These are phyloP conservation scores for Amblyjoppa fuscipennis DNA, from an alignment of 2,888 invertebrate genomes.

Conservation along the genomic window DNA sequence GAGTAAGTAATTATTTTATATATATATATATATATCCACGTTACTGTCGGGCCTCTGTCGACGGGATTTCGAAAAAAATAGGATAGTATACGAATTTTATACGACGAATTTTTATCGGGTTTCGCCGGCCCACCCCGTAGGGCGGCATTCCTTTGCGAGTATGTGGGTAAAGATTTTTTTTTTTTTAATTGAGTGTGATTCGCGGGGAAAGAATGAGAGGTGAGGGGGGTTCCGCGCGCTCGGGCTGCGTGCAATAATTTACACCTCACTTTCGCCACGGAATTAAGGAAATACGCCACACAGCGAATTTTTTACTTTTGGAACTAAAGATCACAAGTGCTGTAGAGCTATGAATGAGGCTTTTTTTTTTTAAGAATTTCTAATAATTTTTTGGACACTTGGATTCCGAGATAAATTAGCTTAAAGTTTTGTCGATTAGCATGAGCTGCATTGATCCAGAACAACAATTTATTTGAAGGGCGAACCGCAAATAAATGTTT, in stretches of 20 bases:
- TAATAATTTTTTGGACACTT: too few relatives aligned
- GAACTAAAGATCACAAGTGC: too few relatives aligned
- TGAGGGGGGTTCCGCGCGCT: conserved; percentile 46
- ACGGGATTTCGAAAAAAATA: conserved; percentile 45
- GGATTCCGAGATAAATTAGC: too few relatives aligned
- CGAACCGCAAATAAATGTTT: too few relatives aligned
- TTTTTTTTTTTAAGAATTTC: too few relatives aligned
- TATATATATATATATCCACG: conserved; percentile 31
- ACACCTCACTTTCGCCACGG: conserved; percentile 2
- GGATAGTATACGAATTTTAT: conserved; percentile 60
- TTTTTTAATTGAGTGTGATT: conserved; percentile 44
- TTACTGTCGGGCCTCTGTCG: conserved; percentile 18
- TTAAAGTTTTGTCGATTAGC: too few relatives aligned
- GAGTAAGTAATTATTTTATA: conserved; percentile 56
- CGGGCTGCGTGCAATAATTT: conserved; percentile 39
- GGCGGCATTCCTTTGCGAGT: conserved; percentile 45
- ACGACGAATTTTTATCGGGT: conserved; percentile 55
- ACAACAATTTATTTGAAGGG: too few relatives aligned
- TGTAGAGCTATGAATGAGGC: background rate
- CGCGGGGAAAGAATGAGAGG: conserved; percentile 42
- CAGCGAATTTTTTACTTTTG: too few relatives aligned
- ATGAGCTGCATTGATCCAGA: too few relatives aligned
- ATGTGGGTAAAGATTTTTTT: conserved; percentile 29
- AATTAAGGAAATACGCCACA: background rate
- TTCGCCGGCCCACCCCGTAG: conserved; percentile 7